Evolutionary conservation across 2,113 vertebrate genomes (phyloP).

Genomic region (Epinephelus fuscoguttatus): DNA sequence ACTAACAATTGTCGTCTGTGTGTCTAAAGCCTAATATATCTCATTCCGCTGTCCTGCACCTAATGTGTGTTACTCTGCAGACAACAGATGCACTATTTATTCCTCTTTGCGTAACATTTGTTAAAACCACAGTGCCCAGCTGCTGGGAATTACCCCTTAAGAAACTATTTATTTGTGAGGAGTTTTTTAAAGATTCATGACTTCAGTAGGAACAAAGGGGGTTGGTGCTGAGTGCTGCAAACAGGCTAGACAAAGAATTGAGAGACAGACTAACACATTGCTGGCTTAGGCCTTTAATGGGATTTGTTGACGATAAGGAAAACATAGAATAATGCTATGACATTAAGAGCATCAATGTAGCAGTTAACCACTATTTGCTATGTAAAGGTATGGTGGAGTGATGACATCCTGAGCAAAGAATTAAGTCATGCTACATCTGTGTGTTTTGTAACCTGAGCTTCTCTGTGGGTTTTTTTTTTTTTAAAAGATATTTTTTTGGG

Average conservation of each 20-base stretch:
- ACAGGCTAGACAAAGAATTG: background rate
- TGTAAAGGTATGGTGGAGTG: too few species aligned
- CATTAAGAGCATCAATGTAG: too few species aligned
- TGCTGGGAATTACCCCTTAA: background rate
- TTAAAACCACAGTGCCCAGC: background rate
- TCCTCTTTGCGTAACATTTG: constrained; percentile 1
- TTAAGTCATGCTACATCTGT: too few species aligned
- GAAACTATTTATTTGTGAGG: background rate
- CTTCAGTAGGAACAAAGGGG: constrained; percentile 1
- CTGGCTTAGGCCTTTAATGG: background rate
- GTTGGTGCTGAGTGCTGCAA: background rate
- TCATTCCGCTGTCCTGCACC: background rate
- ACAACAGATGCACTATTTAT: constrained; percentile 6
- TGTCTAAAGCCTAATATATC: background rate
- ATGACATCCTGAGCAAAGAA: too few species aligned
- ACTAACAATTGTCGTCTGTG: background rate
- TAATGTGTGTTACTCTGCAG: background rate
- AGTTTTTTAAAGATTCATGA: constrained; percentile 16
- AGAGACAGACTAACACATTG: background rate
- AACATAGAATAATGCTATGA: background rate
- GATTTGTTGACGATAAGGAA: background rate
- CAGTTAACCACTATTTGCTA: too few species aligned
- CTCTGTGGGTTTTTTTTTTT: too few species aligned
- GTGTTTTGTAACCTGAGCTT: too few species aligned
- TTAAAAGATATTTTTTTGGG: too few species aligned